Evolutionary conservation across 2,888 invertebrate species (phyloP), one percentile per base, ranked within the genome.

Genomic region (Phyllotreta cruciferae): DNA sequence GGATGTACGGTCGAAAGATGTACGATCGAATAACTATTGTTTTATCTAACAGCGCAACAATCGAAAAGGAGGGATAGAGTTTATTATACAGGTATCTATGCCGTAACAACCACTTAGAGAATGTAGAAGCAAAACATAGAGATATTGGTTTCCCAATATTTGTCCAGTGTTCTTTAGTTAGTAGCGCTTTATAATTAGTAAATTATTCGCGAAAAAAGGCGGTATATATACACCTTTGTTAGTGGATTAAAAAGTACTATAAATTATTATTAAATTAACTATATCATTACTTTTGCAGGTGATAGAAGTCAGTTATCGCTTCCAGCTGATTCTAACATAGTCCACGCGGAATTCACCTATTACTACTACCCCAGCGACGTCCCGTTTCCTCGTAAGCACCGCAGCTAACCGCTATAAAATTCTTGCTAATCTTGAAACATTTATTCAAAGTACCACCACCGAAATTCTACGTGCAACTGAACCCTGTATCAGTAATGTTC

Each of bases 301-400:
- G 89, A 90, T 77, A 85, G 88, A 74, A 90, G 91, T 75, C 88
- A 90, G 67, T 91, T 93, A 71, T 90, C 90, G 35, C 84, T 97
- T 68, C 98, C 98, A 0, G 90, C 91, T 7, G 96, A 96, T 77
- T 91, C 94, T 72, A 92, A 94, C 11, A 88, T 96, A 35, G 78
- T 98, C n/a, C 98, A 98, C 81, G 91, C 96, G 0, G 98, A 99
- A 79, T 92, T 96, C 70, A 96, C 96, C 0, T 94, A 94, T 79
- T 98, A 95, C 81, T 98, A 98, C 79, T 97, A 97, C 78, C 96
- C 97, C 0, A 94, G 93, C 47, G 94, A 94, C 76, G 87, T 90
- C 62, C 90, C 90, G 74, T 94, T 94, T 83, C 94, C 95, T 75
- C 84, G 94, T 94, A 84, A 86, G 87, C 83, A 35, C 10, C 52